Evolutionary conservation across 1,140 invertebrate species (phyloP).

Genomic region (Musca vetustissima): DNA sequence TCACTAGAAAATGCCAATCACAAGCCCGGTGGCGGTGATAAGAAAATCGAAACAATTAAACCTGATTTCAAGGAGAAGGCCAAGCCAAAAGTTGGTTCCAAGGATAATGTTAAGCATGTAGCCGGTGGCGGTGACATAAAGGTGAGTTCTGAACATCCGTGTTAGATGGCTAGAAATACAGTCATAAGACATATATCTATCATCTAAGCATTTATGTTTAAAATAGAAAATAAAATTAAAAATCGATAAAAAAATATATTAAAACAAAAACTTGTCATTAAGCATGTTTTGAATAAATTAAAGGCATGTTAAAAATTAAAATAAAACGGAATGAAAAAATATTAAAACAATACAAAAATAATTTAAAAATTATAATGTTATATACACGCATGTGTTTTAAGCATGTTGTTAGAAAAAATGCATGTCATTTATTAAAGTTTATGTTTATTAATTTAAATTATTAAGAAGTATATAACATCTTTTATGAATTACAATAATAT

Average conservation of each 20-base stretch:
- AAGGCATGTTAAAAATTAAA: too few relatives aligned
- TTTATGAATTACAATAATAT: neutral
- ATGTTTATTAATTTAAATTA: neutral
- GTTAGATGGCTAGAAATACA: neutral
- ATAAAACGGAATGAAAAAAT: too few relatives aligned
- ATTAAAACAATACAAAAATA: too few relatives aligned
- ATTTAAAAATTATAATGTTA: too few relatives aligned
- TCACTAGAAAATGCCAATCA: conserved; percentile 92
- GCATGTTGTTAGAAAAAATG: neutral
- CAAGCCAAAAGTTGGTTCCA: conserved; percentile 88
- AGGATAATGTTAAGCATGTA: conserved; percentile 74
- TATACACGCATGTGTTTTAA: too few relatives aligned
- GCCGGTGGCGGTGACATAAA: conserved; percentile 84
- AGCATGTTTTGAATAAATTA: too few relatives aligned
- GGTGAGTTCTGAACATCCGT: conserved; percentile 62
- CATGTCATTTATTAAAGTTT: neutral
- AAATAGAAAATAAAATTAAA: too few relatives aligned
- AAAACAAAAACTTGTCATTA: too few relatives aligned
- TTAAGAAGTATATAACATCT: neutral
- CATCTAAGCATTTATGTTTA: too few relatives aligned
- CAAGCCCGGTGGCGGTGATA: conserved; percentile 88
- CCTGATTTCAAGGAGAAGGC: conserved; percentile 90
- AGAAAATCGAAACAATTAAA: conserved; percentile 88
- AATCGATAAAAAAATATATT: too few relatives aligned
- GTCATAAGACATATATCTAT: too few relatives aligned